Evolutionary conservation across 2,888 invertebrate species (phyloP).

Genomic region (Acanthoscelides obtectus): DNA sequence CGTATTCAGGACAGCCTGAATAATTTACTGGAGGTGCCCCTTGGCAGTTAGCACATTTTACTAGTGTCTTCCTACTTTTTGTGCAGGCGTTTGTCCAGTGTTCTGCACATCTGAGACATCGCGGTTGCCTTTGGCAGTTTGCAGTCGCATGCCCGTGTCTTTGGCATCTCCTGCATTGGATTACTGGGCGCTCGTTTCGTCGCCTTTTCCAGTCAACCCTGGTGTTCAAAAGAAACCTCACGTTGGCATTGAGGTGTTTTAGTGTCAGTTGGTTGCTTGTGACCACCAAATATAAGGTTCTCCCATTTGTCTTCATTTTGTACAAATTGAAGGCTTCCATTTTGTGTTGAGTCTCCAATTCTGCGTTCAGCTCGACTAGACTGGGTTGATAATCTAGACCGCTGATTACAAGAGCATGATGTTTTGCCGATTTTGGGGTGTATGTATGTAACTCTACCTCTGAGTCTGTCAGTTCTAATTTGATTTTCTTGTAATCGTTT

Average conservation of each 20-base stretch:
- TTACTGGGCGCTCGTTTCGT: slow-evolving; percentile 21
- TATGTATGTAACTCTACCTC: slow-evolving; percentile 4
- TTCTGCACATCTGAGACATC: slow-evolving; percentile 10
- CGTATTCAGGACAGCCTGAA: too few species aligned
- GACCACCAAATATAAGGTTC: slow-evolving; percentile 4
- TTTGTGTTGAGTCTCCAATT: too few species aligned
- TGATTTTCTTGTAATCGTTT: neutral
- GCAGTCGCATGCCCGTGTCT: slow-evolving; percentile 31
- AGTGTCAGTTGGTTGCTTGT: slow-evolving; percentile 2
- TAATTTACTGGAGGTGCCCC: too few species aligned
- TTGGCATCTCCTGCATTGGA: slow-evolving; percentile 33
- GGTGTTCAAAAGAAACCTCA: slow-evolving; percentile 3
- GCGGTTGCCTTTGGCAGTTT: slow-evolving; percentile 1
- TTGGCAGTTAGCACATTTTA: too few species aligned
- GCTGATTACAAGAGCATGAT: slow-evolving; percentile 12
- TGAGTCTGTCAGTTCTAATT: neutral
- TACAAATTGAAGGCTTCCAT: too few species aligned
- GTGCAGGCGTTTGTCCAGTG: too few species aligned
- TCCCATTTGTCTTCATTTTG: too few species aligned
- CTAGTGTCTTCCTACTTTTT: too few species aligned
- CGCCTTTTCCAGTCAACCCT: slow-evolving; percentile 12
- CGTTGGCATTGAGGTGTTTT: neutral
- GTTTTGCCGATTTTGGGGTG: slow-evolving; percentile 3
- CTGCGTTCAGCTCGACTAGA: too few species aligned
- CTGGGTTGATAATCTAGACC: too few species aligned